phyloP scores from a whole-genome alignment of 2,113 vertebrate species.

The Myrmecophaga tridactyla region DNA sequence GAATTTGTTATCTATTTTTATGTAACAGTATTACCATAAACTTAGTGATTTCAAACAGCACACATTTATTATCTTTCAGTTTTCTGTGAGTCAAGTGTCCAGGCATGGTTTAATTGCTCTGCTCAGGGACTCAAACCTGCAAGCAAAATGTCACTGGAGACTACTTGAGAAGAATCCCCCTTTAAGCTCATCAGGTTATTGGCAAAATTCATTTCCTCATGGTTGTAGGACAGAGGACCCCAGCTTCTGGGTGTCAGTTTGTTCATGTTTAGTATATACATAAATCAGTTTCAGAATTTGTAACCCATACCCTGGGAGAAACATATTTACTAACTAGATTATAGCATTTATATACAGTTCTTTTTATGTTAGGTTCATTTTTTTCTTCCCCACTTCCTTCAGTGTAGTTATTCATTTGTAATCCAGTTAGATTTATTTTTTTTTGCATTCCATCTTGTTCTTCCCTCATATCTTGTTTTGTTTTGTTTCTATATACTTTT shows the following conservation, averaged over 20 bases:
- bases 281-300: constrained; percentile 18
- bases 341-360: neutral
- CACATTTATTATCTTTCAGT: neutral
- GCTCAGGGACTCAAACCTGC: neutral
- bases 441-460: neutral
- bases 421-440: neutral
- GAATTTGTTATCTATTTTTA: neutral
- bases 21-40: neutral
- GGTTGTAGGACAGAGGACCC: neutral
- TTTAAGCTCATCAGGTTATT: neutral
- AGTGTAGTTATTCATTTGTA: neutral
- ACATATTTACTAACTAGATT: neutral
- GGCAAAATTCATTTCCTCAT: neutral
- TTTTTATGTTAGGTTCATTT: neutral
- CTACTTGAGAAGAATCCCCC: neutral
- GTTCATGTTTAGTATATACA: neutral
- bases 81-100: neutral
- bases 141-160: neutral
- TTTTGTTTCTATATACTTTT: neutral
- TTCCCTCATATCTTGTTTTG: neutral
- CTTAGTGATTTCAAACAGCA: neutral
- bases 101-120: neutral
- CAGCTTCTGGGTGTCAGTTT: neutral
- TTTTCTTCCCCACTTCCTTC: neutral
- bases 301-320: neutral